Conservation (phyloP, 2,113 vertebrate species). For the Thunnus maccoyii region DNA sequence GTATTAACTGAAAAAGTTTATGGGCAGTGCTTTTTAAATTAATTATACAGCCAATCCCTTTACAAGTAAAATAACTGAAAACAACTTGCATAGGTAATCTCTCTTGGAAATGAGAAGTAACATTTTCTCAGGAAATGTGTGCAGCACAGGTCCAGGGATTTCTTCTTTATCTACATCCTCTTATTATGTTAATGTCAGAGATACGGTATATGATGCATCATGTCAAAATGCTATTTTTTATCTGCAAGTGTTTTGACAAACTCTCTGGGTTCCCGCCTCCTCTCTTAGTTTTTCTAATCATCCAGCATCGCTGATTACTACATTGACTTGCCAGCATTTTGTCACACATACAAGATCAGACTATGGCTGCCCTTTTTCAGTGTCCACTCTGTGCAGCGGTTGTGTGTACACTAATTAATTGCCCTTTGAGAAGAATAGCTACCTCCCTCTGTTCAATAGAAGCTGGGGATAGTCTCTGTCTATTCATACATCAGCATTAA, state of each 20-base stretch:
- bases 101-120: too few relatives aligned
- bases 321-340: conserved; percentile 16
- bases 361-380: conserved; percentile 22
- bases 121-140: too few relatives aligned
- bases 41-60: too few relatives aligned
- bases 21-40: too few relatives aligned
- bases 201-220: neutral
- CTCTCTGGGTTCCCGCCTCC: neutral
- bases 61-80: too few relatives aligned
- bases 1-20: too few relatives aligned
- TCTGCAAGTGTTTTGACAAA: neutral
- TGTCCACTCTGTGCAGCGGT: conserved; percentile 37
- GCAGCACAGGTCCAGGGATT: neutral
- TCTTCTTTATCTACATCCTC: neutral
- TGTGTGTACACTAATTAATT: conserved; percentile 72
- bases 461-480: conserved; percentile 66
- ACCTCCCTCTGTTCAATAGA: conserved; percentile 73
- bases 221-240: neutral
- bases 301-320: neutral
- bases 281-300: conserved; percentile 5
- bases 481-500: conserved; percentile 84
- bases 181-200: neutral
- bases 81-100: too few relatives aligned
- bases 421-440: conserved; percentile 79
- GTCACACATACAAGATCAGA: conserved; percentile 18